phyloP scores from a whole-genome alignment of 2,797 vertebrate genomes.

The Lemur catta region DNA sequence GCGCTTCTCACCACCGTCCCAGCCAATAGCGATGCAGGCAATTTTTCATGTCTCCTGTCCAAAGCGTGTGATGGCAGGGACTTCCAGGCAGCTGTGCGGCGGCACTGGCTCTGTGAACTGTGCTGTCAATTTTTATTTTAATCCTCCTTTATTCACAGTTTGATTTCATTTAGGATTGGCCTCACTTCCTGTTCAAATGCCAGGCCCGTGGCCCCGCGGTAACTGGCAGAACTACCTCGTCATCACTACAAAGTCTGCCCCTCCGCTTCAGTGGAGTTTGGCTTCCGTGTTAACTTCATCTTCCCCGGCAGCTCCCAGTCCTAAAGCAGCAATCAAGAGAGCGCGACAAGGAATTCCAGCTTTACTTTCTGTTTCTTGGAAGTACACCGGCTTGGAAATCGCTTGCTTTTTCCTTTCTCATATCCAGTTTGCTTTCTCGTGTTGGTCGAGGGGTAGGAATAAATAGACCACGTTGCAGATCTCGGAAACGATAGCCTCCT shows the following conservation, averaged over 20 bases:
- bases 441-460: background rate
- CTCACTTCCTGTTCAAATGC: conserved; percentile 36
- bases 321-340: background rate
- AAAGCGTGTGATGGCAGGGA: background rate
- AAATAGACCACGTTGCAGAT: background rate
- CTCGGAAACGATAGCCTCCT: background rate
- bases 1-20: background rate
- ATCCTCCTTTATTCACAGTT: conserved; percentile 67
- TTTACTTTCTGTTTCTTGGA: background rate
- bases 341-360: background rate
- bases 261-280: background rate
- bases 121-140: conserved; percentile 60
- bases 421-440: background rate
- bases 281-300: background rate
- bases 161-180: conserved; percentile 65
- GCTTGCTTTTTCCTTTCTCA: background rate
- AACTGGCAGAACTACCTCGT: background rate
- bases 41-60: conserved; percentile 35
- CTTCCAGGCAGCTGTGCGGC: conserved; percentile 31
- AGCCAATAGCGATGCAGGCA: background rate
- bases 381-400: background rate
- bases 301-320: background rate
- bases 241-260: background rate
- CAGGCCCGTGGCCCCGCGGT: background rate
- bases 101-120: conserved; percentile 6